phyloP scores from a whole-genome alignment of 2,797 vertebrate genomes.

The Xenops minutus region DNA sequence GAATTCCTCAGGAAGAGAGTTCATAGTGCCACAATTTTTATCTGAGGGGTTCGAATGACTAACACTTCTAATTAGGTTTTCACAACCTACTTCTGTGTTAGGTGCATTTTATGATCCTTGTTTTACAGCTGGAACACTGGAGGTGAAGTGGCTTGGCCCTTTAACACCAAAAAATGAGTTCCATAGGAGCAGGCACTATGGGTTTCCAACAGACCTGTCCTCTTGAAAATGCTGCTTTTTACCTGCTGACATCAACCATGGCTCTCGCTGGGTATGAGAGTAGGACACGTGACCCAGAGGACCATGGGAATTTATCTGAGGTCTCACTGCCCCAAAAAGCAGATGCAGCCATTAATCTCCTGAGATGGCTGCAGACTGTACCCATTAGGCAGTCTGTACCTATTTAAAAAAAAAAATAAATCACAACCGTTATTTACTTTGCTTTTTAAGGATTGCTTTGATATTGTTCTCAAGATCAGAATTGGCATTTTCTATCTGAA shows the following conservation, averaged over 20 bases:
- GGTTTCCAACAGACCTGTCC: neutral
- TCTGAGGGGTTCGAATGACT: neutral
- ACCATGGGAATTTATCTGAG: fast-evolving
- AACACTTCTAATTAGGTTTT: neutral
- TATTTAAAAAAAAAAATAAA: neutral
- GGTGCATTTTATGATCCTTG: neutral
- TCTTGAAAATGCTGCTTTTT: neutral
- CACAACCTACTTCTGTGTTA: neutral
- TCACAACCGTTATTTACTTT: neutral
- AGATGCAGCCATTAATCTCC: neutral
- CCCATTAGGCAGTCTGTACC: neutral
- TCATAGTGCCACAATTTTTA: neutral
- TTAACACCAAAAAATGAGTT: neutral
- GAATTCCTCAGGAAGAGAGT: neutral
- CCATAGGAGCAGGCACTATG: neutral
- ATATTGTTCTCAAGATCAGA: neutral
- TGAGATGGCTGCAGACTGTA: neutral
- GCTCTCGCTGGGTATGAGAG: neutral
- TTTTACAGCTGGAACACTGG: neutral
- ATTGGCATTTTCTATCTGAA: neutral
- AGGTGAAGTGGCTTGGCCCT: neutral
- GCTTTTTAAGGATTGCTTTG: neutral
- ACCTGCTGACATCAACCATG: fast-evolving
- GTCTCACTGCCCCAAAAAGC: neutral
- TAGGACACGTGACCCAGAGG: neutral